Conservation (phyloP, 2,888 invertebrate genomes). For the Tenthredo distinguenda region DNA sequence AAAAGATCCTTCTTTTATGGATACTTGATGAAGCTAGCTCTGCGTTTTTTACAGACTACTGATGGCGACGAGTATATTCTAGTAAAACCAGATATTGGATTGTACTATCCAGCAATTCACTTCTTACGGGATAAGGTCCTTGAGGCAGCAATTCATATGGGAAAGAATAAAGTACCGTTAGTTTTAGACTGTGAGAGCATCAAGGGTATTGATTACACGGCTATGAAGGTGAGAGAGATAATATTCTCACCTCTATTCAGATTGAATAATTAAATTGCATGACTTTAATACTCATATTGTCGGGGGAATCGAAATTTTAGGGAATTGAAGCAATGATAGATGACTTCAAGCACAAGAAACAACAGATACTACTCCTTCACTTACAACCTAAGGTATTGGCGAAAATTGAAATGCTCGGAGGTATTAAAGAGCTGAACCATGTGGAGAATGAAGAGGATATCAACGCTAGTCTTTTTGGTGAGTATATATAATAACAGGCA, state of each 20-base stretch:
- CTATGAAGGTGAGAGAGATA: conserved; percentile 80
- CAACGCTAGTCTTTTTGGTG: conserved; percentile 59
- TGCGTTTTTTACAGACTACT: conserved; percentile 73
- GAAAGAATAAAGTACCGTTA: conserved; percentile 79
- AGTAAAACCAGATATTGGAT: conserved; percentile 83
- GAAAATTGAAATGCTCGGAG: conserved; percentile 65
- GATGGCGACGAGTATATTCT: conserved; percentile 80
- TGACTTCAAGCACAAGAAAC: conserved; percentile 80
- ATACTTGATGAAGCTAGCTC: conserved; percentile 35
- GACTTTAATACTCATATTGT: background rate
- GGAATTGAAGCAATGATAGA: conserved; percentile 81
- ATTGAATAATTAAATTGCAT: background rate
- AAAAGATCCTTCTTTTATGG: conserved; percentile 62
- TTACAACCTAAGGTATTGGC: conserved; percentile 71
- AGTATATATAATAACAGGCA: conserved; percentile 30
- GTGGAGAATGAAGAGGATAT: conserved; percentile 66
- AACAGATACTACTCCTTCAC: conserved; percentile 80
- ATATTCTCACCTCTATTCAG: conserved; percentile 9
- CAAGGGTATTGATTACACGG: conserved; percentile 85
- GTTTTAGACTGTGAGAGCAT: conserved; percentile 85
- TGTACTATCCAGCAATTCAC: conserved; percentile 87
- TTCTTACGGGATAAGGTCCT: conserved; percentile 81
- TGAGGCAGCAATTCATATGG: conserved; percentile 78
- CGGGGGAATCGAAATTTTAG: conserved; percentile 73
- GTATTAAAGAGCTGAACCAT: conserved; percentile 61